Conservation (phyloP, 2,888 invertebrate species). For the Ariolimax columbianus region DNA sequence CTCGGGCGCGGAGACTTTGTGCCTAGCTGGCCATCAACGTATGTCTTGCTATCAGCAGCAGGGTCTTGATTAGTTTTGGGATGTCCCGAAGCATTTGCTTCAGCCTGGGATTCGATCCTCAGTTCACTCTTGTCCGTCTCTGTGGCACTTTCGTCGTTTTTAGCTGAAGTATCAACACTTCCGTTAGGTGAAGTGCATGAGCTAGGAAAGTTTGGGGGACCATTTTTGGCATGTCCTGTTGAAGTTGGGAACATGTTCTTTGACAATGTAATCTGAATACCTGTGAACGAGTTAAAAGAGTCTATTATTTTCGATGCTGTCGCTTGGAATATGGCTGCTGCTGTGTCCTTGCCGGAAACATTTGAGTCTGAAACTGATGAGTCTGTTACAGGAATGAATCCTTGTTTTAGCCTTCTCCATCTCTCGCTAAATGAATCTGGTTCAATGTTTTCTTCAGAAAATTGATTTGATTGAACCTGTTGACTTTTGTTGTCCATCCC, state of each 20-base stretch:
- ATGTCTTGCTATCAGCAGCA: not conserved
- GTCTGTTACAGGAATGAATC: constrained; percentile 24
- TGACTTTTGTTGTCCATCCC: not conserved
- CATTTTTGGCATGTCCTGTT: not conserved
- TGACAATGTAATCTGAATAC: not conserved
- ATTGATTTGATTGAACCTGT: not conserved
- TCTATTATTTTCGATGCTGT: constrained; percentile 27
- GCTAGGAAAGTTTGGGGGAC: not conserved
- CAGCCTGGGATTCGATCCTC: not conserved
- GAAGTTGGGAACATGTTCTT: not conserved
- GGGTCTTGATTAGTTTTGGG: not conserved
- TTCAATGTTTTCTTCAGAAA: not conserved
- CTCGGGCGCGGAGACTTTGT: not conserved
- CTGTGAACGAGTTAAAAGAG: constrained; percentile 20
- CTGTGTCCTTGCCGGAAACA: constrained; percentile 22
- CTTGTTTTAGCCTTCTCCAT: constrained; percentile 38
- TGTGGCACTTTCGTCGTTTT: not conserved
- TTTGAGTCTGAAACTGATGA: not conserved
- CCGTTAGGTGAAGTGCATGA: not conserved
- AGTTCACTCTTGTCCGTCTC: not conserved
- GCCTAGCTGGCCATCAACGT: not conserved
- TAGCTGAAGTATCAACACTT: not conserved
- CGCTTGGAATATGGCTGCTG: constrained; percentile 19
- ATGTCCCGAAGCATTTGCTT: not conserved
- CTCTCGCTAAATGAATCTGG: constrained; percentile 11